phyloP scores from a whole-genome alignment of 2,888 invertebrate species.

The Melipona bicolor region DNA sequence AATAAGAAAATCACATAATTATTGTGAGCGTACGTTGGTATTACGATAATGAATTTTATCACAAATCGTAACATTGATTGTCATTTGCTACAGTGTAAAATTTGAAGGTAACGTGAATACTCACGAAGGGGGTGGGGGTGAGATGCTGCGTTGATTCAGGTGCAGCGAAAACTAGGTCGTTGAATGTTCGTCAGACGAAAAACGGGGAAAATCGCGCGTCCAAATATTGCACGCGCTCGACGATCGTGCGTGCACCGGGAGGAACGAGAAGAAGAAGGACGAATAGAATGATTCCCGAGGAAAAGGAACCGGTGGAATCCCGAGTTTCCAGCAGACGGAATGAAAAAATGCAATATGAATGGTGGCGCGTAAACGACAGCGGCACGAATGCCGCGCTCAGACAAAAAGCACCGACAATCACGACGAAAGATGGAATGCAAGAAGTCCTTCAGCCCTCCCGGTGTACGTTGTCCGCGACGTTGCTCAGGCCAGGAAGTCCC shows the following conservation, averaged over 20 bases:
- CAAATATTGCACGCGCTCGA: conserved; percentile 9
- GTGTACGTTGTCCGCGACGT: conserved; percentile 47
- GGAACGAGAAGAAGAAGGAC: not conserved
- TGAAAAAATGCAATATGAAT: conserved; percentile 57
- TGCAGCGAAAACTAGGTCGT: not conserved
- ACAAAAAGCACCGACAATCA: conserved; percentile 62
- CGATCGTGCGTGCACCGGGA: not conserved
- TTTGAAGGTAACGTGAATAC: not conserved
- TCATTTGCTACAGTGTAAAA: not conserved
- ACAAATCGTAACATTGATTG: too few relatives aligned
- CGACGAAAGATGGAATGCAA: conserved; percentile 59
- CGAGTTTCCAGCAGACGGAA: conserved; percentile 47
- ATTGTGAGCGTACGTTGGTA: too few relatives aligned
- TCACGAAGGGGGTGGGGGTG: too few relatives aligned
- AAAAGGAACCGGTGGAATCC: conserved; percentile 33
- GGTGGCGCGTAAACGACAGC: conserved; percentile 39
- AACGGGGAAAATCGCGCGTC: not conserved
- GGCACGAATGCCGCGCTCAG: conserved; percentile 36
- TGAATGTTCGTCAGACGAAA: too few relatives aligned
- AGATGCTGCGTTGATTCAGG: not conserved
- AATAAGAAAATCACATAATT: too few relatives aligned
- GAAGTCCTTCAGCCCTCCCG: conserved; percentile 46
- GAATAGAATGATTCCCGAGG: conserved; percentile 29
- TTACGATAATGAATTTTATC: too few relatives aligned
- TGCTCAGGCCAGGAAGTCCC: conserved; percentile 20